phyloP scores from a whole-genome alignment of 2,797 vertebrate species.

The Caiman crocodilus region DNA sequence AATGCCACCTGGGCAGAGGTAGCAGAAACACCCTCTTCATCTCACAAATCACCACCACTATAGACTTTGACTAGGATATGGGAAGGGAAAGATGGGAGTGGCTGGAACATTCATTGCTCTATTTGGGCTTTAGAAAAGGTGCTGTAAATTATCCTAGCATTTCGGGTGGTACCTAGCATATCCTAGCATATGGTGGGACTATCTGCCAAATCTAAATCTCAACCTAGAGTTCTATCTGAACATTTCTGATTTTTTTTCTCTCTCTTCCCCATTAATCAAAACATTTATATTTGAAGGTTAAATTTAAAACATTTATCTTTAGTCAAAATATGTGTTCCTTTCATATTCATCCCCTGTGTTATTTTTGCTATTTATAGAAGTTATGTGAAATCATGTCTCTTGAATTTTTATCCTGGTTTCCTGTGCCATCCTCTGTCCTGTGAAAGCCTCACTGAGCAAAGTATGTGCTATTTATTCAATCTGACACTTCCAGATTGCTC shows the following conservation, averaged over 20 bases:
- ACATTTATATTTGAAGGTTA: not conserved
- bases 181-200: too few relatives aligned
- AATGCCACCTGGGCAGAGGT: too few relatives aligned
- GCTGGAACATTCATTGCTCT: not conserved
- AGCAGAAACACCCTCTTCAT: not conserved
- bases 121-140: not conserved
- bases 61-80: not conserved
- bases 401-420: not conserved
- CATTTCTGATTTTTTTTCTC: not conserved
- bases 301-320: not conserved
- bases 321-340: not conserved
- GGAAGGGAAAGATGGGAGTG: not conserved
- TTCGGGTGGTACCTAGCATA: not conserved
- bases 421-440: not conserved
- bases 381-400: not conserved
- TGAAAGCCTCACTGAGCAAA: not conserved
- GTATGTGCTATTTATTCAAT: not conserved
- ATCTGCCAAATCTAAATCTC: not conserved
- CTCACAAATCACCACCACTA: not conserved
- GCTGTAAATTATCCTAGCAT: not conserved
- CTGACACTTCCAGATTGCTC: not conserved
- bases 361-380: not conserved
- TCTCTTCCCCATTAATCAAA: not conserved
- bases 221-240: not conserved
- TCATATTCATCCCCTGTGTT: not conserved